phyloP scores from a whole-genome alignment of 1,140 invertebrate genomes.

The Drosophila watanabei region DNA sequence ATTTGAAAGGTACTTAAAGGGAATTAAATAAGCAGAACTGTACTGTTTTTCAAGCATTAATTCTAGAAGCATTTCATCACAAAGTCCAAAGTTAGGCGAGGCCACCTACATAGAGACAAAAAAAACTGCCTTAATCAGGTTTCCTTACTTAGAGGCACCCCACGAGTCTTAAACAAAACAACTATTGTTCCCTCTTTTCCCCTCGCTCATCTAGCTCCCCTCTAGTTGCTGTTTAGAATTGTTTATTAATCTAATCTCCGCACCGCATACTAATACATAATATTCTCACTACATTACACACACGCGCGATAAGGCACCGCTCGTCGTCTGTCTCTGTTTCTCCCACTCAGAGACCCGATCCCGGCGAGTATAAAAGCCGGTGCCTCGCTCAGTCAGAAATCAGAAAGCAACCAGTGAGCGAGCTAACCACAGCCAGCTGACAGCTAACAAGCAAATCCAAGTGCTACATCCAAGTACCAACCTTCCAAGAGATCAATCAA shows the following conservation, averaged over 20 bases:
- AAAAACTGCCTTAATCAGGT: slow-evolving; percentile 12
- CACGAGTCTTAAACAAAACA: not conserved
- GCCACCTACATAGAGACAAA: slow-evolving; percentile 4
- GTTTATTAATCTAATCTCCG: slow-evolving; percentile 18
- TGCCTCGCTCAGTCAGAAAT: slow-evolving; percentile 18
- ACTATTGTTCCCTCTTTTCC: not conserved
- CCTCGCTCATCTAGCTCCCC: not conserved
- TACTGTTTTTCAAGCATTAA: not conserved
- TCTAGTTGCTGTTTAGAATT: not conserved
- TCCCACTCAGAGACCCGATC: not conserved
- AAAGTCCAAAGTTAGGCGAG: slow-evolving; percentile 17
- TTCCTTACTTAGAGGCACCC: slow-evolving; percentile 3
- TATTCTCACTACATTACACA: not conserved
- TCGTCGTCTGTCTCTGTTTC: slow-evolving; percentile 20
- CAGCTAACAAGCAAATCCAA: slow-evolving; percentile 5
- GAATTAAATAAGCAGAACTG: slow-evolving; percentile 6
- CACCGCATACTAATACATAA: not conserved
- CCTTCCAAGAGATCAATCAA: not conserved
- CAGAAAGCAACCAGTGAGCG: slow-evolving; percentile 50
- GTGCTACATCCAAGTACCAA: slow-evolving; percentile 4
- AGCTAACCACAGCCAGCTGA: slow-evolving; percentile 13
- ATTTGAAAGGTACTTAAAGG: not conserved
- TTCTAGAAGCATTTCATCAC: slow-evolving; percentile 45
- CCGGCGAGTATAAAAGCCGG: slow-evolving; percentile 54
- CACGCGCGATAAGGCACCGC: slow-evolving; percentile 24